Conservation (phyloP, 2,888 invertebrate genomes). For the Aphidoletes aphidimyza region DNA sequence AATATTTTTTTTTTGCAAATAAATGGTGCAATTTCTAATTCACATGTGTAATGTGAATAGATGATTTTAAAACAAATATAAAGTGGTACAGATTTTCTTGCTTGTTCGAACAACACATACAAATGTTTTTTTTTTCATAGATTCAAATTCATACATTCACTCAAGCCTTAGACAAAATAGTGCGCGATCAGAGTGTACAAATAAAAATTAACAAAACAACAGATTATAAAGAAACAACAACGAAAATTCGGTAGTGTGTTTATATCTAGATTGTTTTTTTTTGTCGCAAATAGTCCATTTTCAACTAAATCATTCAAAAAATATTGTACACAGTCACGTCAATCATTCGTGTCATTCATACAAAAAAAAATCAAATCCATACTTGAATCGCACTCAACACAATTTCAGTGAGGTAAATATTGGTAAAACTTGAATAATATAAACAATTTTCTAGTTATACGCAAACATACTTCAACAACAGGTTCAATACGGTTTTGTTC, state of each 20-base stretch:
- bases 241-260: neutral
- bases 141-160: slow-evolving; percentile 11
- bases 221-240: too few species aligned
- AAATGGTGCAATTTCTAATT: too few species aligned
- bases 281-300: neutral
- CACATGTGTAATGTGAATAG: too few species aligned
- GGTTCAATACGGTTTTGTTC: neutral
- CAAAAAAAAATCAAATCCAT: too few species aligned
- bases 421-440: too few species aligned
- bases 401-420: too few species aligned
- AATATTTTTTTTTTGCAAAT: too few species aligned
- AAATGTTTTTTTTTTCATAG: neutral
- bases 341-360: too few species aligned
- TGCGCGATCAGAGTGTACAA: neutral
- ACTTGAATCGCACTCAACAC: too few species aligned
- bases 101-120: neutral
- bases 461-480: neutral
- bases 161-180: neutral
- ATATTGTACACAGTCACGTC: too few species aligned
- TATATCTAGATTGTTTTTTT: neutral
- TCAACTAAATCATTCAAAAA: too few species aligned
- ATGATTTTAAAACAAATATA: neutral
- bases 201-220: neutral
- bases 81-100: neutral
- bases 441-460: too few species aligned